Percentiles rank a stretch among this genome's conserved stretches.
Conservation (phyloP, 2,888 invertebrate genomes). For the Eupithecia subfuscata region DNA sequence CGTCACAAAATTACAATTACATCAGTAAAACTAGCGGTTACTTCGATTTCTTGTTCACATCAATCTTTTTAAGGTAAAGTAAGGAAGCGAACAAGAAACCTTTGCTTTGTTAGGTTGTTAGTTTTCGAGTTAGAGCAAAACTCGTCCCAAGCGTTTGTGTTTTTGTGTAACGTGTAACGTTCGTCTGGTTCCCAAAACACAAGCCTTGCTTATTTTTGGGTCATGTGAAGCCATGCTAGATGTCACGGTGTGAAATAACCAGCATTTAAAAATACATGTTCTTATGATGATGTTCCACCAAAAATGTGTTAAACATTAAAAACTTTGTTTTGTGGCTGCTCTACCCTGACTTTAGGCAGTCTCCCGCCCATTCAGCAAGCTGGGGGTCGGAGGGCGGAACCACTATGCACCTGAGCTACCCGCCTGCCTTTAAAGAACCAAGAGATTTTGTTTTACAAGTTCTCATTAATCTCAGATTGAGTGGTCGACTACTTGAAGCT, state of each 20-base stretch:
- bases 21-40: no score
- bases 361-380: conserved; percentile 18
- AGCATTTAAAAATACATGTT: background rate
- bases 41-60: no score
- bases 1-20: no score
- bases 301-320: background rate
- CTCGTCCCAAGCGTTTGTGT: no score
- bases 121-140: no score
- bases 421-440: conserved; percentile 45
- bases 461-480: conserved; percentile 39
- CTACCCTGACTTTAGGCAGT: background rate
- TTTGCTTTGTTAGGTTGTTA: no score
- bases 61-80: no score
- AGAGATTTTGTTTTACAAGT: conserved; percentile 33
- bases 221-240: background rate
- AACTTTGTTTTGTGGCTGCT: background rate
- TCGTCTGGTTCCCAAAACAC: background rate
- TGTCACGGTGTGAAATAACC: background rate
- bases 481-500: conserved; percentile 26
- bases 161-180: background rate
- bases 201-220: background rate
- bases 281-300: background rate
- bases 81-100: no score
- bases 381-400: conserved; percentile 29
- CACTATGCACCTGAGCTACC: conserved; percentile 49